These are phyloP conservation scores for Trimorus sp. DNA, from an alignment of 2,888 invertebrate genomes.

Conservation along the genomic window DNA sequence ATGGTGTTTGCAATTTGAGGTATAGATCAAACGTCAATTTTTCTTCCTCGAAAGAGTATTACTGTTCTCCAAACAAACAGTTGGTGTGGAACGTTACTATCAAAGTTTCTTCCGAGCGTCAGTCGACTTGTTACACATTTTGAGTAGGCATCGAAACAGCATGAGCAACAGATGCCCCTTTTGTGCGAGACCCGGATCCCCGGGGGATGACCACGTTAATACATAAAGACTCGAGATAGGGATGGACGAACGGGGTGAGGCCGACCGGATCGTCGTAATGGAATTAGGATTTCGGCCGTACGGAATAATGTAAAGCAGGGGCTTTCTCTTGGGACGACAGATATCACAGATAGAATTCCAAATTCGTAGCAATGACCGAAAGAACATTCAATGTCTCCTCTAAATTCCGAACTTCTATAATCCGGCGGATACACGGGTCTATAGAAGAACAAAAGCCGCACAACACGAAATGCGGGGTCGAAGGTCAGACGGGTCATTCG, in stretches of 20 bases:
- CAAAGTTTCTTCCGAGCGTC: neutral
- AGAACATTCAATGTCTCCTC: conserved; percentile 32
- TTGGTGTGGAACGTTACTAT: too few species aligned
- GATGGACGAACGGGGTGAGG: conserved; percentile 32
- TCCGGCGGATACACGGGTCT: neutral
- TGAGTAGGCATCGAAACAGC: conserved; percentile 26
- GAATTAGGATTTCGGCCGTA: conserved; percentile 64
- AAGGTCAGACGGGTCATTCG: too few species aligned
- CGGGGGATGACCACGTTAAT: conserved; percentile 55
- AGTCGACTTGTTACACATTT: conserved; percentile 27
- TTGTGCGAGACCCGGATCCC: conserved; percentile 47
- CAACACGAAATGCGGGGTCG: too few species aligned
- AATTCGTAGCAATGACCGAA: conserved; percentile 55
- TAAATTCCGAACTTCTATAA: conserved; percentile 39
- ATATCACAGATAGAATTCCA: conserved; percentile 61
- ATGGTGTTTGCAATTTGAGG: too few species aligned
- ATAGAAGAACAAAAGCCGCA: too few species aligned
- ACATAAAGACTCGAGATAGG: conserved; percentile 60
- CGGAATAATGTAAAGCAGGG: conserved; percentile 52
- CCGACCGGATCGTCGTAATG: conserved; percentile 53
- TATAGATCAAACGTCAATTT: too few species aligned
- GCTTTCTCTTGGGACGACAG: conserved; percentile 38
- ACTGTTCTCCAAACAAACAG: too few species aligned
- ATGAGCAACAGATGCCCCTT: conserved; percentile 63
- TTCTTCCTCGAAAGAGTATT: too few species aligned